Percentiles rank a stretch among this genome's conserved stretches.
Evolutionary conservation across 92 coral and sea anemone species (phyloP).

Genomic region (Siderastrea siderea): DNA sequence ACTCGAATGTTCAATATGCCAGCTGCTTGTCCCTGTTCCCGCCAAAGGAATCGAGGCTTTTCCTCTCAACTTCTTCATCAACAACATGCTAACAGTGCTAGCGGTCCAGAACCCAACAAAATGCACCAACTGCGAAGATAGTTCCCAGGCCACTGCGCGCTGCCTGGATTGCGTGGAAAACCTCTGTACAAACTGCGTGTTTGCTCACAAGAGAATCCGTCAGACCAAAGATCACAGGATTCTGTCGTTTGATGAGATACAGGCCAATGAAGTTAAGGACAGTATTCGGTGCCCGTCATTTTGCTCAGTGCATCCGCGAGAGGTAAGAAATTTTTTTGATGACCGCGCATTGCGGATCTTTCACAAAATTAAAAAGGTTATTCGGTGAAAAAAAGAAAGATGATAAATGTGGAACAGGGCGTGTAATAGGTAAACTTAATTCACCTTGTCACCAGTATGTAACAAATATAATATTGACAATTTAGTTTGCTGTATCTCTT

Average conservation of each 20-base stretch:
- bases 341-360: too few relatives aligned
- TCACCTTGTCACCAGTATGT: too few relatives aligned
- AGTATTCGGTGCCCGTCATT: slow-evolving; percentile 89
- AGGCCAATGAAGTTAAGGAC: slow-evolving; percentile 90
- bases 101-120: slow-evolving; percentile 94
- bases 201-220: slow-evolving; percentile 89
- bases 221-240: slow-evolving; percentile 94
- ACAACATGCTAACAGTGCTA: slow-evolving; percentile 91
- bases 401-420: too few relatives aligned
- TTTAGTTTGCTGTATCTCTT: too few relatives aligned
- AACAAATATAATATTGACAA: too few relatives aligned
- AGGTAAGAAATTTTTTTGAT: slow-evolving; percentile 50
- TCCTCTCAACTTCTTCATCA: slow-evolving; percentile 89
- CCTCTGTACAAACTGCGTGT: slow-evolving; percentile 89
- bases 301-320: slow-evolving; percentile 89
- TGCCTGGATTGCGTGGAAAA: slow-evolving; percentile 94
- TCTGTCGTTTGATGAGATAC: slow-evolving; percentile 87
- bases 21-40: slow-evolving; percentile 75
- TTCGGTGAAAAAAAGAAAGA: too few relatives aligned
- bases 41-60: slow-evolving; percentile 95
- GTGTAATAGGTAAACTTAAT: too few relatives aligned
- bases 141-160: slow-evolving; percentile 93
- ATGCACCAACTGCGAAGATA: slow-evolving; percentile 93
- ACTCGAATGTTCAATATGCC: slow-evolving; percentile 84
- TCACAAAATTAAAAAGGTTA: too few relatives aligned